Evolutionary conservation across 1,140 invertebrate genomes (phyloP).

Genomic region (Ylistrum balloti): DNA sequence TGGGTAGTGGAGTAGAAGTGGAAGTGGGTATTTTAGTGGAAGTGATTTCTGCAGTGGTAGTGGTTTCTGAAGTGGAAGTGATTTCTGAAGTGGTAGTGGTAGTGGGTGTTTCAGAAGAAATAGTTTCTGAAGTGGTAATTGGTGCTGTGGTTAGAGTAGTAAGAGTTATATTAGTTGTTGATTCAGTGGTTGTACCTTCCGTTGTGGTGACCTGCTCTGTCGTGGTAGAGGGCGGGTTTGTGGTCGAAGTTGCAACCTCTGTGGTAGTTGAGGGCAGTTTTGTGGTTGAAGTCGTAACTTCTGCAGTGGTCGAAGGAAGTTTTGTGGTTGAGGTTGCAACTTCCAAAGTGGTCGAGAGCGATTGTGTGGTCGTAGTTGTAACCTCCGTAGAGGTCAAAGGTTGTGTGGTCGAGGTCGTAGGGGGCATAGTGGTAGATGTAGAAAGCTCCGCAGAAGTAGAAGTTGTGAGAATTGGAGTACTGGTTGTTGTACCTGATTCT

Average conservation of each 20-base stretch:
- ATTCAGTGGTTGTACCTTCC: not conserved
- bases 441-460: not conserved
- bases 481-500: not conserved
- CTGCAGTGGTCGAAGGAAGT: not conserved
- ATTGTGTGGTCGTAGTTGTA: conserved; percentile 42
- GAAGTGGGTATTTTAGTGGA: too few relatives aligned
- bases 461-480: not conserved
- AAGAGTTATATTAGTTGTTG: too few relatives aligned
- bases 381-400: conserved; percentile 11
- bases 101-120: too few relatives aligned
- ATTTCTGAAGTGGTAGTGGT: not conserved
- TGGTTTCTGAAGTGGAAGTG: not conserved
- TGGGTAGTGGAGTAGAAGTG: not conserved
- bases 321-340: not conserved
- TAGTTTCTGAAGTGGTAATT: not conserved
- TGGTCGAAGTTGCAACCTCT: not conserved
- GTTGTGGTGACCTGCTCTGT: not conserved
- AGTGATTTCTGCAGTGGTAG: not conserved
- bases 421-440: not conserved
- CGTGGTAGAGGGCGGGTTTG: not conserved
- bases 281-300: not conserved
- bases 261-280: not conserved
- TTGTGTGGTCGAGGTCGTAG: conserved; percentile 31
- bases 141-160: not conserved
- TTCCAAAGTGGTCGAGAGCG: not conserved